Conservation (phyloP, 1,140 invertebrate species). For the Pteromalus puparum region DNA sequence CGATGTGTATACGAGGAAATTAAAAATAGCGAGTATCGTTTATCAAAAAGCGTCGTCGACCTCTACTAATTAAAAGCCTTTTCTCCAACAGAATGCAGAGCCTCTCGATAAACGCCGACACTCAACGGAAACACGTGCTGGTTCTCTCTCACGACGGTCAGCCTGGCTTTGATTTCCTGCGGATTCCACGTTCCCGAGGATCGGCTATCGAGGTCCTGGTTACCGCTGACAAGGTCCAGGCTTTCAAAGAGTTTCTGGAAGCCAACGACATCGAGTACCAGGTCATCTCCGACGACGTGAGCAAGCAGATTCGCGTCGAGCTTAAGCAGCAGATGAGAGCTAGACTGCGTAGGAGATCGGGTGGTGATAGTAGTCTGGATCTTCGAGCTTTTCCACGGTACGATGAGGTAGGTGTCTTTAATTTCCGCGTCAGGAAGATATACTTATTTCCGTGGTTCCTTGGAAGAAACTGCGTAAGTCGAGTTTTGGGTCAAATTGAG, state of each 20-base stretch:
- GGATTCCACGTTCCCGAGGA: slow-evolving; percentile 44
- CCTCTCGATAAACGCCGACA: slow-evolving; percentile 56
- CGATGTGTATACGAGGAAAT: too few species aligned
- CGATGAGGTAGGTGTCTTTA: slow-evolving; percentile 56
- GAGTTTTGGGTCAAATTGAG: too few species aligned
- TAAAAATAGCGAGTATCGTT: too few species aligned
- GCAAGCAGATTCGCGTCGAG: slow-evolving; percentile 18
- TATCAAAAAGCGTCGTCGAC: too few species aligned
- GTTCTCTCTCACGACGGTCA: slow-evolving; percentile 56
- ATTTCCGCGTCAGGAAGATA: too few species aligned
- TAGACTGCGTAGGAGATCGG: neutral
- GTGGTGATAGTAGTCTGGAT: neutral
- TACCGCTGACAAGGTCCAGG: slow-evolving; percentile 49
- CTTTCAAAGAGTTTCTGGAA: slow-evolving; percentile 57
- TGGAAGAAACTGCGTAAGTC: too few species aligned
- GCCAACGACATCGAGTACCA: slow-evolving; percentile 57
- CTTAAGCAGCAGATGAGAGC: slow-evolving; percentile 34
- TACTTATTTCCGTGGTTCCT: neutral
- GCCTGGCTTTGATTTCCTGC: slow-evolving; percentile 61
- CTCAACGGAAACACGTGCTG: slow-evolving; percentile 49
- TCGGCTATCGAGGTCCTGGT: slow-evolving; percentile 62
- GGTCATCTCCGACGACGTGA: slow-evolving; percentile 56
- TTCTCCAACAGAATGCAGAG: slow-evolving; percentile 57
- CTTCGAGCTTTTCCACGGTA: slow-evolving; percentile 64
- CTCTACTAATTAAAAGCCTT: too few species aligned